Evolutionary conservation across 2,797 vertebrate species (phyloP).

Genomic region (Hipposideros larvatus): DNA sequence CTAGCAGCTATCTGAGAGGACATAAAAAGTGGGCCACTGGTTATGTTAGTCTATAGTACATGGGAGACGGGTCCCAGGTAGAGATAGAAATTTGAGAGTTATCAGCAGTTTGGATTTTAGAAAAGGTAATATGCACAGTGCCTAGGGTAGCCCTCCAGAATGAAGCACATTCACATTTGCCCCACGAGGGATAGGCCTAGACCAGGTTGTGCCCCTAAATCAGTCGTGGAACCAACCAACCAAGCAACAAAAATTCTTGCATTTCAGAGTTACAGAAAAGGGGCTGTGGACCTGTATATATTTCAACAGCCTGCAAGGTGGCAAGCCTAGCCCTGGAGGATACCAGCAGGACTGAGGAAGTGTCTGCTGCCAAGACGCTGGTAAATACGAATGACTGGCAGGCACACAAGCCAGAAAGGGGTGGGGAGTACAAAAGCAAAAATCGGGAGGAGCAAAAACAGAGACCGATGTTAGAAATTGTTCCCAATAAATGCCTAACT

Average conservation of each 20-base stretch:
- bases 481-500: not conserved
- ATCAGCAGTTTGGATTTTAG: not conserved
- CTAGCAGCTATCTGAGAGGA: not conserved
- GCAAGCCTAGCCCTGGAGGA: not conserved
- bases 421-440: not conserved
- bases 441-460: not conserved
- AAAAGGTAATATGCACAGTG: not conserved
- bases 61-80: not conserved
- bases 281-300: not conserved
- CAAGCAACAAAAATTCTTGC: not conserved
- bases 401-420: not conserved
- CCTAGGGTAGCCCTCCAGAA: not conserved
- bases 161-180: constrained; percentile 1
- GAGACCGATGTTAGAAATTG: accelerated
- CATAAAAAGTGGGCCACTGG: not conserved
- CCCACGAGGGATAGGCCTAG: not conserved
- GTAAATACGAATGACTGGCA: not conserved
- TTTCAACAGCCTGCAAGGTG: not conserved
- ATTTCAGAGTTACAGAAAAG: not conserved
- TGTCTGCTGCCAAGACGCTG: not conserved
- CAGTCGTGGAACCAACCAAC: not conserved
- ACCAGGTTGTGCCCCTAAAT: not conserved
- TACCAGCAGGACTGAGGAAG: not conserved
- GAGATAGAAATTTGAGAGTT: not conserved
- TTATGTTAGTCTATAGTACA: not conserved